These are phyloP conservation scores for Sterna hirundo DNA, from an alignment of 2,113 vertebrate genomes.

Conservation along the genomic window DNA sequence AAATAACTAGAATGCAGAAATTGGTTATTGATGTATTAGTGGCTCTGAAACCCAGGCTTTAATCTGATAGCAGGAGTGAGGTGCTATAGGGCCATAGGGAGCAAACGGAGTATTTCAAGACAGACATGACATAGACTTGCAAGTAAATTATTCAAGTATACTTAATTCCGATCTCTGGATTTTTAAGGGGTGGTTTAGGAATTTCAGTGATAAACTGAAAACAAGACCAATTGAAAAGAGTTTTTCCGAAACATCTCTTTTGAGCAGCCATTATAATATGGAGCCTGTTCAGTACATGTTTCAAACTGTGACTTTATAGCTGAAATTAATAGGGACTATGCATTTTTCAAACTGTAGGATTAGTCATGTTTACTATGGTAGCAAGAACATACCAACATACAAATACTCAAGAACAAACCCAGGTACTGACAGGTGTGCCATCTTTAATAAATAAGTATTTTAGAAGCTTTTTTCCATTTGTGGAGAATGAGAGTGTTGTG, in stretches of 20 bases:
- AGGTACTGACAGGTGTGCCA: too few species aligned
- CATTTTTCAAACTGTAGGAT: neutral
- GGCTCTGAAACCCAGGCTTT: neutral
- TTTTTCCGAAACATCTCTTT: neutral
- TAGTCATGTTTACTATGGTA: neutral
- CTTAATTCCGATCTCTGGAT: neutral
- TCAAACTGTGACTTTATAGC: neutral
- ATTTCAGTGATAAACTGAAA: neutral
- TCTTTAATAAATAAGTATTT: neutral
- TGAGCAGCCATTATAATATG: fast-evolving
- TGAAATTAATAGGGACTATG: neutral
- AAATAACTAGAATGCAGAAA: neutral
- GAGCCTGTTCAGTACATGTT: neutral
- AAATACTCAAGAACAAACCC: neutral
- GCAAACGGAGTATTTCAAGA: neutral
- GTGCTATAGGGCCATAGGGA: neutral
- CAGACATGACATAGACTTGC: neutral
- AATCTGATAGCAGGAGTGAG: neutral
- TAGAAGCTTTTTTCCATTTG: neutral
- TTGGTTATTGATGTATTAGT: neutral
- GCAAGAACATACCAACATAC: too few species aligned
- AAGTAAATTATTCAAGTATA: neutral
- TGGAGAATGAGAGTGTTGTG: neutral
- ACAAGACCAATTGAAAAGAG: neutral
- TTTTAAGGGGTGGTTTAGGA: neutral